Conservation (phyloP, 2,113 vertebrate genomes). For the Craseonycteris thonglongyai region DNA sequence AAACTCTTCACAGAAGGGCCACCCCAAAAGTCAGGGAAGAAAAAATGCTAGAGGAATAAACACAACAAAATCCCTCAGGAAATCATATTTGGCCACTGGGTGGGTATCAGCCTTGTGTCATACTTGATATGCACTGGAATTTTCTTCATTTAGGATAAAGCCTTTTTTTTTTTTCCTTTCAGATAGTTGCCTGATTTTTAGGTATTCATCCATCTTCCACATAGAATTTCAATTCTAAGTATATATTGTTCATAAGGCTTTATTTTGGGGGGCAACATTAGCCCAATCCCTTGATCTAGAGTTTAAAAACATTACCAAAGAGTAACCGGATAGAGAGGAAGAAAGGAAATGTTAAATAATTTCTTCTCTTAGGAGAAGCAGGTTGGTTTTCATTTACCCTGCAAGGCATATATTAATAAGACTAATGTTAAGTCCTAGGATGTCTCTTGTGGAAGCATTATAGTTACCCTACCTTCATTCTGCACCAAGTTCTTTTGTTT, state of each 20-base stretch:
- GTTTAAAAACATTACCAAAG: not conserved
- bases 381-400: not conserved
- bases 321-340: not conserved
- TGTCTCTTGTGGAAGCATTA: not conserved
- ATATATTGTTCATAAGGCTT: not conserved
- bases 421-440: not conserved
- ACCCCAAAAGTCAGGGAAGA: conserved; percentile 69
- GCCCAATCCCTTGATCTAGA: not conserved
- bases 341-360: not conserved
- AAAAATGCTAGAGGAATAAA: conserved; percentile 64
- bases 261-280: not conserved
- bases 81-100: conserved; percentile 67
- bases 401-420: not conserved
- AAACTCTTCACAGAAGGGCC: conserved; percentile 65
- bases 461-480: not conserved
- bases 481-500: not conserved
- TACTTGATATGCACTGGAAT: conserved; percentile 39
- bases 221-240: not conserved
- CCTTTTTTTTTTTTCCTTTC: not conserved
- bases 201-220: conserved; percentile 6
- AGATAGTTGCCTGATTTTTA: conserved; percentile 20
- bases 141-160: conserved; percentile 53
- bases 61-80: conserved; percentile 65
- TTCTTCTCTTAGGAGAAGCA: conserved; percentile 2
- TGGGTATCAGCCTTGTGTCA: conserved; percentile 59